These are phyloP conservation scores for Carassius carassius DNA, from an alignment of 2,113 vertebrate genomes.

Conservation along the genomic window DNA sequence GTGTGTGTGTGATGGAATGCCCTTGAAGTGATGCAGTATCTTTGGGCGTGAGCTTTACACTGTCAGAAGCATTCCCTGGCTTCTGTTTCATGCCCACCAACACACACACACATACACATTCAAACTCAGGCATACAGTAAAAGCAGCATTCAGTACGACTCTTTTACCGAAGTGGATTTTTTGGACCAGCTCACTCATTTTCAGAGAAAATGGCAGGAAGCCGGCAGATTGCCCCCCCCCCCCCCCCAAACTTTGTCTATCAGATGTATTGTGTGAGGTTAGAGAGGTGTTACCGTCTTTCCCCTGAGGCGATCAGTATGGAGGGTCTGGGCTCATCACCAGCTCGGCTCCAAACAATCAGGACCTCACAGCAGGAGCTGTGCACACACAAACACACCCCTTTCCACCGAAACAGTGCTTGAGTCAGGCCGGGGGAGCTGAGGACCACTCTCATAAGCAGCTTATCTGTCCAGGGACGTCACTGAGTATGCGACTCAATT, in stretches of 20 bases:
- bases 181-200: conserved; percentile 45
- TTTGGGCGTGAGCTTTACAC: conserved; percentile 52
- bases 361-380: conserved; percentile 41
- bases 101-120: conserved; percentile 39
- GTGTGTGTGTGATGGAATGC: conserved; percentile 13
- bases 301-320: conserved; percentile 28
- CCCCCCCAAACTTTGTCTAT: not conserved
- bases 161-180: conserved; percentile 48
- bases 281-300: conserved; percentile 26
- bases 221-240: conserved; percentile 33
- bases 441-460: conserved; percentile 1
- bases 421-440: not conserved
- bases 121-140: conserved; percentile 12
- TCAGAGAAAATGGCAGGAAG: conserved; percentile 61
- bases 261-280: conserved; percentile 38
- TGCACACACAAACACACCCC: conserved; percentile 10
- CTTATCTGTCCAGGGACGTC: not conserved
- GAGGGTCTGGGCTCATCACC: conserved; percentile 48
- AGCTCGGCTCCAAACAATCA: conserved; percentile 48
- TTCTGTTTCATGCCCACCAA: conserved; percentile 46
- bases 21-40: conserved; percentile 52
- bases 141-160: conserved; percentile 7
- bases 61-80: conserved; percentile 39
- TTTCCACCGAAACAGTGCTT: not conserved
- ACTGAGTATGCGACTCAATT: not conserved